phyloP scores from a whole-genome alignment of 2,888 invertebrate species.

The Chironomus riparius region DNA sequence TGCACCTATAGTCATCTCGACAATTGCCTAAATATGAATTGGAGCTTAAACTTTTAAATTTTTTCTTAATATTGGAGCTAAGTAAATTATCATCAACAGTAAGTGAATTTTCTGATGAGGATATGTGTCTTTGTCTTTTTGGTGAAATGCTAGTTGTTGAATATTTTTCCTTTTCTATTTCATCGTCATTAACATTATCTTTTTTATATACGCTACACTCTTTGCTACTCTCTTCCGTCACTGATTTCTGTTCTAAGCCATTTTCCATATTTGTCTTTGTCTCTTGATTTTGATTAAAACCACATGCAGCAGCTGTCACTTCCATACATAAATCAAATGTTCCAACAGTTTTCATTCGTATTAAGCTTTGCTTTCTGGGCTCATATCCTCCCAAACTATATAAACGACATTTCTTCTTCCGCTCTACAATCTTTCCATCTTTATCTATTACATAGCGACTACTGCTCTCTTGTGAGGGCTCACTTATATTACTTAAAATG shows the following conservation, averaged over 20 bases:
- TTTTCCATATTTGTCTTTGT: not conserved
- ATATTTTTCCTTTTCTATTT: not conserved
- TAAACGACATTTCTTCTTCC: slow-evolving; percentile 31
- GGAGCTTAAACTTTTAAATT: slow-evolving; percentile 17
- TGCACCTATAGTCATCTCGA: not conserved
- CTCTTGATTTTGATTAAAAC: slow-evolving; percentile 28
- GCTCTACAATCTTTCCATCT: slow-evolving; percentile 28
- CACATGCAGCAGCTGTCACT: slow-evolving; percentile 30
- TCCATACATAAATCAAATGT: slow-evolving; percentile 32
- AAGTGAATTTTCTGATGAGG: slow-evolving; percentile 16
- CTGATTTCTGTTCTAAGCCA: not conserved
- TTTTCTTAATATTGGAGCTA: slow-evolving; percentile 13
- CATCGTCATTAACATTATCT: not conserved
- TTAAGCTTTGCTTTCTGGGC: slow-evolving; percentile 30
- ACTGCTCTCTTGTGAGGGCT: not conserved
- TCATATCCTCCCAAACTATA: slow-evolving; percentile 32
- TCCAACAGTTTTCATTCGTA: slow-evolving; percentile 32
- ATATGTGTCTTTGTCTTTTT: slow-evolving; percentile 22
- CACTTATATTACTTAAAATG: slow-evolving; percentile 1
- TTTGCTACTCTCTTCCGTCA: not conserved
- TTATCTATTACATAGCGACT: slow-evolving; percentile 19
- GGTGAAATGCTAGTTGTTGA: slow-evolving; percentile 8
- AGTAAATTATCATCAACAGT: slow-evolving; percentile 16
- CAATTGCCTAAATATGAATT: slow-evolving; percentile 5
- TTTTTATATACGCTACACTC: not conserved